Evolutionary conservation across 2,113 vertebrate species (phyloP).

Genomic region (Xiphophorus hellerii): DNA sequence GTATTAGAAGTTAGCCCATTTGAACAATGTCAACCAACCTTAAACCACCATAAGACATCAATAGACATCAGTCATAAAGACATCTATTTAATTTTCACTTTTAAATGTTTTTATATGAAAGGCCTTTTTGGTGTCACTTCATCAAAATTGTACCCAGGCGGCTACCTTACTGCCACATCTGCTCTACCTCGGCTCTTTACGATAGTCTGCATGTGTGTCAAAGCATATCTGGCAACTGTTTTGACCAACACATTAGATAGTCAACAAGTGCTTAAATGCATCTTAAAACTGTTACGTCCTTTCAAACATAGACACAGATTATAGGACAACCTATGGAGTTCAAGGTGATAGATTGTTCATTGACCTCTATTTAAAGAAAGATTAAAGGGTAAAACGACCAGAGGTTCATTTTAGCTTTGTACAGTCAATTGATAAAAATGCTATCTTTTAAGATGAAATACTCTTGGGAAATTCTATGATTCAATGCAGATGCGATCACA

Average conservation of each 20-base stretch:
- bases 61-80: neutral
- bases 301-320: conserved; percentile 30
- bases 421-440: neutral
- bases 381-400: conserved; percentile 13
- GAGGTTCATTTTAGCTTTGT: neutral
- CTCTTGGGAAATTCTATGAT: neutral
- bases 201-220: neutral
- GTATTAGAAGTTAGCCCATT: neutral
- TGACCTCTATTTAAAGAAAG: conserved; percentile 22
- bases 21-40: neutral
- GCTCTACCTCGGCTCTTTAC: neutral
- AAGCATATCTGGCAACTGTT: neutral
- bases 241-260: neutral
- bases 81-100: neutral
- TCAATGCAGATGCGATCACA: neutral
- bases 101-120: neutral
- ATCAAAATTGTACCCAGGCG: neutral
- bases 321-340: conserved; percentile 17
- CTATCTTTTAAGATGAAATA: neutral
- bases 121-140: neutral
- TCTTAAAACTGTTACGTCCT: conserved; percentile 22
- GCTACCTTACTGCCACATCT: neutral
- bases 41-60: neutral
- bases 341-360: conserved; percentile 3
- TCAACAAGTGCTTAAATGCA: neutral